Percentiles rank a stretch among this genome's conserved stretches.
Evolutionary conservation across 2,113 vertebrate genomes (phyloP).

Genomic region (Antigone vipio): DNA sequence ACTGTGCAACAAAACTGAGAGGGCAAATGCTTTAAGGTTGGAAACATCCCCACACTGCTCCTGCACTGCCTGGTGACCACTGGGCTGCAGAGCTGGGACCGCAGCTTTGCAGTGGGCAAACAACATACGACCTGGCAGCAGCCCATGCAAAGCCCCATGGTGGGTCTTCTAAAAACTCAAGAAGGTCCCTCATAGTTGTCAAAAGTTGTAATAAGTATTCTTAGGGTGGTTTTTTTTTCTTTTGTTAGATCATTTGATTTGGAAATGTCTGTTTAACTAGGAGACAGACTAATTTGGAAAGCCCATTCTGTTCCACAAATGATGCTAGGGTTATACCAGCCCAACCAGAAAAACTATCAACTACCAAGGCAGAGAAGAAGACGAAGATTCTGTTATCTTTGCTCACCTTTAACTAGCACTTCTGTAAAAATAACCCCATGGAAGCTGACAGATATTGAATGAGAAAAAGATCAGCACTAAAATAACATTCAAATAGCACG

Average conservation of each 20-base stretch:
- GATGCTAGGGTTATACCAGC: neutral
- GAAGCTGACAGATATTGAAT: neutral
- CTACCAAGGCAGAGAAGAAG: neutral
- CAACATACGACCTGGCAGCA: neutral
- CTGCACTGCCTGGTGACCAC: neutral
- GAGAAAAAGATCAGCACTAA: neutral
- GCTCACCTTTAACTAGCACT: neutral
- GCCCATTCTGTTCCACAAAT: neutral
- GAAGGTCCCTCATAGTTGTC: neutral
- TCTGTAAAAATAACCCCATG: neutral
- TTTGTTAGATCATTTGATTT: neutral
- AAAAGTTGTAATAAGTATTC: neutral
- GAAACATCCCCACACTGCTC: neutral
- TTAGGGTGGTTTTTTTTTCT: neutral
- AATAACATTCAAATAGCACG: neutral
- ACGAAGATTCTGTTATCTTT: neutral
- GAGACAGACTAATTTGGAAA: neutral
- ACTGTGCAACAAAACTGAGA: neutral
- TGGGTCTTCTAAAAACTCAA: neutral
- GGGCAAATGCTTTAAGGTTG: neutral
- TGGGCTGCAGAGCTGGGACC: neutral
- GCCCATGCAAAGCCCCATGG: neutral
- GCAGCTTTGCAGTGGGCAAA: neutral
- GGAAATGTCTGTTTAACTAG: neutral
- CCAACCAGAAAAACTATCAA: neutral